These are phyloP conservation scores for Illadopsis cleaveri DNA, from an alignment of 2,113 vertebrate genomes.

Conservation along the genomic window DNA sequence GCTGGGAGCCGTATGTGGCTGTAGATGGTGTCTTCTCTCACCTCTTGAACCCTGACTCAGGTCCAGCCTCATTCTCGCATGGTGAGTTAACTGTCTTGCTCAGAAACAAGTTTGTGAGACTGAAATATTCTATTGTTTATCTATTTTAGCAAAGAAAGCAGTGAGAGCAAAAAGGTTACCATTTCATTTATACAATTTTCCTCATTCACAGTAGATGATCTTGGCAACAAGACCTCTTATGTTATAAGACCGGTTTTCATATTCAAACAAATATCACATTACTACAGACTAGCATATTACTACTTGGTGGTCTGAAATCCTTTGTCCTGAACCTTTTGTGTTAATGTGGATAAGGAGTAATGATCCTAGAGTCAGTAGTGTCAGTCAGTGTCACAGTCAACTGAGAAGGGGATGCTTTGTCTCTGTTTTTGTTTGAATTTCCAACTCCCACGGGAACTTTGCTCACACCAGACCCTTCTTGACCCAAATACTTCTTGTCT, in stretches of 20 bases:
- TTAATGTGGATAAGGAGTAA: constrained; percentile 8
- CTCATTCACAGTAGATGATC: background rate
- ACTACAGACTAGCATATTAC: background rate
- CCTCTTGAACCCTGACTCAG: background rate
- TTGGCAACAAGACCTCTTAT: background rate
- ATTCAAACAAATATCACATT: constrained; percentile 38
- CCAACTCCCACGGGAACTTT: background rate
- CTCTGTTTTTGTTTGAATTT: constrained; percentile 4
- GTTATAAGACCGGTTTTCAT: background rate
- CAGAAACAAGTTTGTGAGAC: background rate
- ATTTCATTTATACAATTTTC: background rate
- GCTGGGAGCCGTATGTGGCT: accelerated
- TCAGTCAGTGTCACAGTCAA: background rate
- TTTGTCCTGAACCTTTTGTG: background rate
- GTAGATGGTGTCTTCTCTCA: background rate
- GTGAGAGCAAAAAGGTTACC: background rate
- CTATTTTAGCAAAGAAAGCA: constrained; percentile 20
- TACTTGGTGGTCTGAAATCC: constrained; percentile 45
- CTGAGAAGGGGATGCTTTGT: background rate
- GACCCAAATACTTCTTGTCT: background rate
- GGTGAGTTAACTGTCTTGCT: background rate
- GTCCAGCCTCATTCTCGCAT: background rate
- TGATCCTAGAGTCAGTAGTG: background rate
- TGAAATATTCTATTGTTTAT: constrained; percentile 1
- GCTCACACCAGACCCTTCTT: background rate